These are phyloP conservation scores for Meandrina meandrites DNA, from an alignment of 92 coral and sea anemone species.

Conservation along the genomic window DNA sequence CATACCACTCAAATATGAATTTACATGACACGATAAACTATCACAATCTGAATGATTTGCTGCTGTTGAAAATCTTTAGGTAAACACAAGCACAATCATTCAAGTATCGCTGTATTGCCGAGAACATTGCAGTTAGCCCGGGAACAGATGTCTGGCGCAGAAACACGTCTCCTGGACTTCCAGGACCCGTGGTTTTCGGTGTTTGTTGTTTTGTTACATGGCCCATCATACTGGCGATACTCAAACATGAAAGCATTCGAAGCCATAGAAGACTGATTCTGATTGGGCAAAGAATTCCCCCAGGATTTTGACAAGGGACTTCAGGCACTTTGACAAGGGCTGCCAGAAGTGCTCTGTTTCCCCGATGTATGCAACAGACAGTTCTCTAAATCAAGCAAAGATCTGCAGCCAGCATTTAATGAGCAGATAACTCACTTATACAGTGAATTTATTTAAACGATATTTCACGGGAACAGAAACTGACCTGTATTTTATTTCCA, in stretches of 20 bases:
- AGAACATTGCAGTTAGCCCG: no score
- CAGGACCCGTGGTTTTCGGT: no score
- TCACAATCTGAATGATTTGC: background rate
- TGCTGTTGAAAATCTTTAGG: background rate
- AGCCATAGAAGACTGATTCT: no score
- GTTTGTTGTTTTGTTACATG: no score
- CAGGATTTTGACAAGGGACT: no score
- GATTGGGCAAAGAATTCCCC: no score
- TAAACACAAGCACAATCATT: background rate
- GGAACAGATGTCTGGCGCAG: no score
- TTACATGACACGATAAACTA: no score
- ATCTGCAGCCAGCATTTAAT: background rate
- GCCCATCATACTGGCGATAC: no score
- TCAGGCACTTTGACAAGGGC: background rate
- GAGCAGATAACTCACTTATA: background rate
- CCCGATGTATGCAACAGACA: background rate
- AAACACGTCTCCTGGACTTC: no score
- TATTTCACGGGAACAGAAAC: background rate
- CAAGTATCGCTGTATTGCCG: background rate
- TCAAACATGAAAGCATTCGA: no score
- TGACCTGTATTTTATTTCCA: conserved; percentile 86
- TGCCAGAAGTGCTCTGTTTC: background rate
- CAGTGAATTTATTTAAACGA: background rate
- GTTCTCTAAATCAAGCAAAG: background rate
- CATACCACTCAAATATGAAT: no score